Conservation (phyloP, 2,797 vertebrate genomes). For the Austrolebias charrua region DNA sequence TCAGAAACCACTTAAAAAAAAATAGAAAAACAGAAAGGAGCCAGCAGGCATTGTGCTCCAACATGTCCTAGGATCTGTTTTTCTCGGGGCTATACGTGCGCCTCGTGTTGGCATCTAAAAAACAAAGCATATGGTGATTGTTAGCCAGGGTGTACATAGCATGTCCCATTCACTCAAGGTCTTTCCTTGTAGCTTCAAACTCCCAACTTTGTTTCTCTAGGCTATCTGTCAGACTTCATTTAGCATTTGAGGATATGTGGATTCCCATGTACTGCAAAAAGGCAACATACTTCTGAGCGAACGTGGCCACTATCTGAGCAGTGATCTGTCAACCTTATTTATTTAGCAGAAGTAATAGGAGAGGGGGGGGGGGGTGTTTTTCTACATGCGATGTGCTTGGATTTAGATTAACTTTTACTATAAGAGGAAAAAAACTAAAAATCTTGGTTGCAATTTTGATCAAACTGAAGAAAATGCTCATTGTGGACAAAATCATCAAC, state of each 20-base stretch:
- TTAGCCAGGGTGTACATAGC: slow-evolving; percentile 95
- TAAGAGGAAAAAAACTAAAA: slow-evolving; percentile 14
- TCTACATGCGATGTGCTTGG: slow-evolving; percentile 56
- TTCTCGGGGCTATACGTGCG: slow-evolving; percentile 85
- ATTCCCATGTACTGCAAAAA: slow-evolving; percentile 92
- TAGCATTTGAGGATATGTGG: slow-evolving; percentile 89
- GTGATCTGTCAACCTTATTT: slow-evolving; percentile 91
- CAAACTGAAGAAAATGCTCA: neutral
- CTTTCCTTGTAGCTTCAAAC: slow-evolving; percentile 89
- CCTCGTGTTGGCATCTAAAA: slow-evolving; percentile 87
- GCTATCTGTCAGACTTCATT: slow-evolving; percentile 99
- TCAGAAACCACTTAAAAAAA: slow-evolving; percentile 65
- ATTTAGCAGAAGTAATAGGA: slow-evolving; percentile 82
- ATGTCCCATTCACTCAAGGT: slow-evolving; percentile 98
- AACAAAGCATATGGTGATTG: slow-evolving; percentile 97
- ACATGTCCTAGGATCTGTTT: slow-evolving; percentile 81
- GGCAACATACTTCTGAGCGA: slow-evolving; percentile 86
- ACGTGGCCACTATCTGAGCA: slow-evolving; percentile 89
- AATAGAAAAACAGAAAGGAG: slow-evolving; percentile 65
- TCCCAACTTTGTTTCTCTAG: slow-evolving; percentile 97
- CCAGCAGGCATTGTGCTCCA: slow-evolving; percentile 75
- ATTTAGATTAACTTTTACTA: slow-evolving; percentile 30
- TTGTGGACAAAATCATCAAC: slow-evolving; percentile 18
- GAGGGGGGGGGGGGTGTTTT: slow-evolving; percentile 56
- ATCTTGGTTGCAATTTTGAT: neutral